Evolutionary conservation across 2,113 vertebrate genomes (phyloP), one percentile per base, ranked within the genome.

Genomic region (Ranitomeya variabilis): DNA sequence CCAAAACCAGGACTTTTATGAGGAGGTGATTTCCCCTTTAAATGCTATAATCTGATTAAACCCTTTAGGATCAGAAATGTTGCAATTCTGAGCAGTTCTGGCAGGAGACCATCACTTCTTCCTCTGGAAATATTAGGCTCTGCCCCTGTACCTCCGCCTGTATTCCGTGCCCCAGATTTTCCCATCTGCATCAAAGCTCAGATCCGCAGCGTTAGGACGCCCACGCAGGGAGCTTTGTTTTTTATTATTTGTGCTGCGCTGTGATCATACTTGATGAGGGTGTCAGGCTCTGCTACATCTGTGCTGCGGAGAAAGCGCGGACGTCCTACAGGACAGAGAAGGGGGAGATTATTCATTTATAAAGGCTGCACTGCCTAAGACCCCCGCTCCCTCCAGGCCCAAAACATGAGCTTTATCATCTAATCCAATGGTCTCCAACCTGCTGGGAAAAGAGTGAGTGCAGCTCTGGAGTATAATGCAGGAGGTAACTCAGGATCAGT

Each of bases 261-360:
- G 31, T 74, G 71, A 74, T 74, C 71, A 74, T 74, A 74, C 37
- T 74, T 74, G 71, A 74, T 74, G 71, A 74, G 31, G 71, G 16
- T 74, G 71, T 31, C 45, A 18, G 31, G 71, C 71, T 8, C 71
- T 14, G 15, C 71, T 74, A 45, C 71, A 74, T 74, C 71, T 74
- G 71, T 37, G 45, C 14, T 0, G 31, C 71, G 18, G 71, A 45
- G 31, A 74, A 45, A 7, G 45, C 7, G 45, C 31, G 9, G 9
- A 71, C n/a, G 26, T 71, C 31, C 16, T 5, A 74, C 3, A 51
- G 37, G 69, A 73, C 37, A 26, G 69, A 4, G 31, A 2, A 73
- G 6, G 0, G 14, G 26, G 26, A 31, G 26, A 31, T 31, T 31
- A 31, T 31, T 31, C 1, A 31, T 31, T 31, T 31, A 31, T 31